These are phyloP conservation scores for Corvus hawaiiensis DNA, from an alignment of 2,113 vertebrate genomes.

Conservation along the genomic window DNA sequence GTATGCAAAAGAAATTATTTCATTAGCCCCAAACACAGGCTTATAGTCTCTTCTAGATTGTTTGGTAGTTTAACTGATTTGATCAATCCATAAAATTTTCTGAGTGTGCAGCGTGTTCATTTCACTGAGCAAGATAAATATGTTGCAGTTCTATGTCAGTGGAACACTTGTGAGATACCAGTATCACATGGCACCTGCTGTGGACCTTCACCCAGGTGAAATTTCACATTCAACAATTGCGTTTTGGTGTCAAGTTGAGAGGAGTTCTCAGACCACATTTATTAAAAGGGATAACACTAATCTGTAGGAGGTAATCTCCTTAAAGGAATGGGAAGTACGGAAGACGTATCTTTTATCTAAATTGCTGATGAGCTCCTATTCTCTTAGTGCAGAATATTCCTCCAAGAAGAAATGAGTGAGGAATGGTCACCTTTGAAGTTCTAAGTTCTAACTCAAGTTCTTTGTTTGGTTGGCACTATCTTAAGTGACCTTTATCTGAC, in stretches of 20 bases:
- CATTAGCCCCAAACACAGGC: not conserved
- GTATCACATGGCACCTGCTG: rapidly evolving
- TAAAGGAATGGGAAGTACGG: not conserved
- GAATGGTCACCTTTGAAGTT: not conserved
- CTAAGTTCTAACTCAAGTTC: not conserved
- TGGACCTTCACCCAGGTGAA: not conserved
- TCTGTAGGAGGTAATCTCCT: not conserved
- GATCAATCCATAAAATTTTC: not conserved
- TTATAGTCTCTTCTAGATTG: not conserved
- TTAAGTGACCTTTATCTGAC: not conserved
- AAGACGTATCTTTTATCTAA: not conserved
- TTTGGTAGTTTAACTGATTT: not conserved
- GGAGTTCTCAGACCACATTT: not conserved
- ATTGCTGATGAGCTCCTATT: not conserved
- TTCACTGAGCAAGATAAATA: not conserved
- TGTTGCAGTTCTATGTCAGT: not conserved
- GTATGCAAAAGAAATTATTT: not conserved
- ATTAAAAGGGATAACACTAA: not conserved
- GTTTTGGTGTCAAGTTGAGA: not conserved
- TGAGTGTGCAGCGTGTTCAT: not conserved
- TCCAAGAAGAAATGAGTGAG: not conserved
- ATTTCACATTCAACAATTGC: rapidly evolving
- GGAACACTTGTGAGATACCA: not conserved
- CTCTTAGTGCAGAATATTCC: not conserved
- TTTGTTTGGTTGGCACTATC: not conserved